Conservation (phyloP, 2,797 vertebrate genomes). For the Muscicapa comitata region DNA sequence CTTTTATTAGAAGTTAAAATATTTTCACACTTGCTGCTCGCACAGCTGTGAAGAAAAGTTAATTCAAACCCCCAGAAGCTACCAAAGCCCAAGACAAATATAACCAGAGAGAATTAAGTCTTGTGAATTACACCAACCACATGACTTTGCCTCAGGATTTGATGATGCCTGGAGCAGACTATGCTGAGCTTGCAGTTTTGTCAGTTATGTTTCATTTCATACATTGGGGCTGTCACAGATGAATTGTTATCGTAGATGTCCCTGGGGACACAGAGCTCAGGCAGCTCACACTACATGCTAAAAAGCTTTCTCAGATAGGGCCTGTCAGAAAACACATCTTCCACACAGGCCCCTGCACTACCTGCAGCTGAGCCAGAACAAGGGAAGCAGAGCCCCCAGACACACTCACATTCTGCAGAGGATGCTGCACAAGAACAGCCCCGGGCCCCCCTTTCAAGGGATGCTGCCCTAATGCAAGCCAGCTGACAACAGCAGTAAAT, state of each 20-base stretch:
- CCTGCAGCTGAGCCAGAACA: not conserved
- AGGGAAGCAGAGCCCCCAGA: not conserved
- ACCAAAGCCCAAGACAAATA: not conserved
- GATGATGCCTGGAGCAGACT: not conserved
- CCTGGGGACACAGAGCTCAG: not conserved
- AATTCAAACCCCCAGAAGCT: not conserved
- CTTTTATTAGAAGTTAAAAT: not conserved
- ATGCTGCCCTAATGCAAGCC: not conserved
- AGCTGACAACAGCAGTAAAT: not conserved
- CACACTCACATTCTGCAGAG: accelerated
- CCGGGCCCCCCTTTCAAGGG: accelerated
- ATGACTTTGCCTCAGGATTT: not conserved
- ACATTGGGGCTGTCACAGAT: not conserved
- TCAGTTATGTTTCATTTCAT: not conserved
- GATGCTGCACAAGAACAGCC: not conserved
- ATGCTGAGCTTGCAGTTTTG: not conserved
- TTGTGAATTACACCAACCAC: not conserved
- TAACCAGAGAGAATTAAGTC: not conserved
- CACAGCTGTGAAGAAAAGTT: not conserved
- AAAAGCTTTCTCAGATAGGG: not conserved
- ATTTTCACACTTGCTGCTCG: not conserved
- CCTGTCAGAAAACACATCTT: not conserved
- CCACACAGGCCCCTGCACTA: not conserved
- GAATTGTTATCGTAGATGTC: not conserved
- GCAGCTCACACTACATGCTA: not conserved